phyloP scores from a whole-genome alignment of 1,140 invertebrate species.

The Chymomyza costata region DNA sequence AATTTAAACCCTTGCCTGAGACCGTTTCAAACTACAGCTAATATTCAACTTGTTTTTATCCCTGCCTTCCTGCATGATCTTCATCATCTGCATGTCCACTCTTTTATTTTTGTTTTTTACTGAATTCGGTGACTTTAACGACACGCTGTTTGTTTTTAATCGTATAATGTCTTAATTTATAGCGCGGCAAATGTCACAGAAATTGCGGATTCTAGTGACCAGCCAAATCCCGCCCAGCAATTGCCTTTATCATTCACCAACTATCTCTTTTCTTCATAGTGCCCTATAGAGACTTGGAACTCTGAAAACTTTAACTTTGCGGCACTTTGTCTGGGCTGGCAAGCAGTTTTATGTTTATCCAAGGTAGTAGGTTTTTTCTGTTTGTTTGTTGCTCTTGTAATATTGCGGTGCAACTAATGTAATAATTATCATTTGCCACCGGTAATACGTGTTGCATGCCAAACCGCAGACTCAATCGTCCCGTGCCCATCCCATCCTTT shows the following conservation, averaged over 20 bases:
- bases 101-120: slow-evolving; percentile 22
- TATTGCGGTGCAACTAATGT: slow-evolving; percentile 73
- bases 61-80: background rate
- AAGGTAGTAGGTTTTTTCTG: slow-evolving; percentile 38
- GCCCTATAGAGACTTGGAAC: slow-evolving; percentile 20
- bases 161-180: slow-evolving; percentile 75
- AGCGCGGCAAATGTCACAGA: slow-evolving; percentile 45
- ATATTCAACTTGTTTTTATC: slow-evolving; percentile 8
- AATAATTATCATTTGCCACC: slow-evolving; percentile 75
- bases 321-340: background rate
- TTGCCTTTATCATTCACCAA: slow-evolving; percentile 61
- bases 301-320: too few relatives aligned
- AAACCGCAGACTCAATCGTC: slow-evolving; percentile 32
- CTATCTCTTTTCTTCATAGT: background rate
- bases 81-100: background rate
- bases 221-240: slow-evolving; percentile 43
- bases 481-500: background rate
- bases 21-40: slow-evolving; percentile 19
- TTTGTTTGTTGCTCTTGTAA: slow-evolving; percentile 44
- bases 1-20: too few relatives aligned
- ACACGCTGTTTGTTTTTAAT: slow-evolving; percentile 74
- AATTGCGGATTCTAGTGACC: slow-evolving; percentile 8
- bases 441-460: slow-evolving; percentile 59
- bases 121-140: slow-evolving; percentile 57
- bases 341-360: slow-evolving; percentile 38